Evolutionary conservation across 2,888 invertebrate species (phyloP).

Genomic region (Chymomyza procnemis): DNA sequence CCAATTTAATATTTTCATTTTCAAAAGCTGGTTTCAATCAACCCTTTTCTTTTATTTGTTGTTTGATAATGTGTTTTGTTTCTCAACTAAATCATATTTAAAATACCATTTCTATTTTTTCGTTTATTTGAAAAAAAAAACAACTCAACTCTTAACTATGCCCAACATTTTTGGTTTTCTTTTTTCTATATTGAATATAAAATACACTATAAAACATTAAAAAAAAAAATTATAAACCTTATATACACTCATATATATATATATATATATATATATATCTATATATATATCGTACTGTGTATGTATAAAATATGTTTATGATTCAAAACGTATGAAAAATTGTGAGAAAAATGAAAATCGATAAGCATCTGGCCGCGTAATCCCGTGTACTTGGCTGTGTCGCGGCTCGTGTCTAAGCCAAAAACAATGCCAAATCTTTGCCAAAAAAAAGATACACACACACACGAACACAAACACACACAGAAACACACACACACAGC

Average conservation of each 20-base stretch:
- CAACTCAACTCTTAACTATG: conserved; percentile 29
- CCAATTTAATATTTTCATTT: neutral
- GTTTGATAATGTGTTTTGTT: neutral
- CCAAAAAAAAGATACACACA: neutral
- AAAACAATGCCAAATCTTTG: conserved; percentile 9
- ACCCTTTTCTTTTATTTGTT: conserved; percentile 17
- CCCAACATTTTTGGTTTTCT: conserved; percentile 64
- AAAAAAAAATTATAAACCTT: conserved; percentile 15
- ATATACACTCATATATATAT: conserved; percentile 22
- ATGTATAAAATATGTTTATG: conserved; percentile 2
- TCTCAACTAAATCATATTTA: neutral
- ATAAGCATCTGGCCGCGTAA: conserved; percentile 78
- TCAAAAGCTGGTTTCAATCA: conserved; percentile 16
- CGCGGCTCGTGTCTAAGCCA: conserved; percentile 54
- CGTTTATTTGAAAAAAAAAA: neutral
- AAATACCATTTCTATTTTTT: conserved; percentile 10
- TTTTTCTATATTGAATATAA: conserved; percentile 4
- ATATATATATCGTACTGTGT: conserved; percentile 1
- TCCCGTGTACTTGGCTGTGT: conserved; percentile 79
- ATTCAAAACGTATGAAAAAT: conserved; percentile 16
- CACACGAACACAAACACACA: conserved; percentile 1
- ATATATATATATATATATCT: neutral
- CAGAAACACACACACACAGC: neutral
- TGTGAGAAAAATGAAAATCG: conserved; percentile 51
- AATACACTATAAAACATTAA: conserved; percentile 15